Evolutionary conservation across 1,140 invertebrate genomes (phyloP), one percentile per base, ranked within the genome.

Genomic region (Sycophila sp.): DNA sequence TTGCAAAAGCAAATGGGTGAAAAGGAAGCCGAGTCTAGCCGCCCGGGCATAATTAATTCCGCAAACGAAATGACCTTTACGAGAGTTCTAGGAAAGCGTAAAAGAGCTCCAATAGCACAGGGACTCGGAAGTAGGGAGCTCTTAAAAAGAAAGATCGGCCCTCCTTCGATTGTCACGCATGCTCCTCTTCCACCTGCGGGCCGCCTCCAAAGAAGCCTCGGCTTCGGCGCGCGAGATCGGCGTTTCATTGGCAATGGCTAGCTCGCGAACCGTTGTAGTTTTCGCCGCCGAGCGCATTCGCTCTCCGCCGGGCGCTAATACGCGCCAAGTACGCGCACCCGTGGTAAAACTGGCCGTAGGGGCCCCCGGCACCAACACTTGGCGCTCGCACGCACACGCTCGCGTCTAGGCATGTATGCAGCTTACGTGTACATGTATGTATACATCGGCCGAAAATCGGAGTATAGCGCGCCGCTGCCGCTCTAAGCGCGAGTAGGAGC

Each of bases 211-310:
- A 47, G 42, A 22, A 47, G 42, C 42, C 19, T 47, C n/a, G n/a
- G n/a, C n/a, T n/a, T n/a, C n/a, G n/a, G 24, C 30, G 3, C 15
- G 36, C 13, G n/a, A 26, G 15, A 13, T 36, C 62, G 45, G 40
- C 42, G 26, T 19, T 28, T 49, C 45, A 26, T 13, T 2, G 30
- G 22, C 28, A 49, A 51, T 64, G 13, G 49, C 11, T 36, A 32
- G 30, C 51, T 56, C 19, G 36, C 22, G 51, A 63, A 63, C 60
- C 60, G 60, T n/a, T n/a, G 60, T 63, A 63, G 28, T 63, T 63
- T 49, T 34, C 19, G n/a, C n/a, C n/a, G n/a, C n/a, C 22, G 28
- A 10, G 42, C 45, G 19, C 19, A 34, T 36, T 47, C 42, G 22
- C 30, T 24, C 32, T 36, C 24, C 19, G 40, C 40, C 40, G 40